Conservation (phyloP, 2,113 vertebrate species). For the Rhabdomys dilectus region DNA sequence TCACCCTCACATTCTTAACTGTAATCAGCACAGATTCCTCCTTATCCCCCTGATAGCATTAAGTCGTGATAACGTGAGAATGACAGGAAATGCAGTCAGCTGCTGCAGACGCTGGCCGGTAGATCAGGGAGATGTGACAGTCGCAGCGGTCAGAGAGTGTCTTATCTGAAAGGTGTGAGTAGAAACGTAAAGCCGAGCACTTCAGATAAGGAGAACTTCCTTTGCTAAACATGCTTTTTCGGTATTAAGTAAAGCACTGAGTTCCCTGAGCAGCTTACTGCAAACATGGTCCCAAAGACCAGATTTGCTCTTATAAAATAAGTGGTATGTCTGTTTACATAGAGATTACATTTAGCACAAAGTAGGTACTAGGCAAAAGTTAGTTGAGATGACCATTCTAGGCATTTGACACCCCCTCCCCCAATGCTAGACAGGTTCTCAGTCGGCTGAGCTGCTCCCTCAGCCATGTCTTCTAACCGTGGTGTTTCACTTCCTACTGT, state of each 20-base stretch:
- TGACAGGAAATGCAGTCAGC: conserved; percentile 69
- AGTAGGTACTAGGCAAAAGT: not conserved
- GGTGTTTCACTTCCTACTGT: not conserved
- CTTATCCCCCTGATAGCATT: conserved; percentile 66
- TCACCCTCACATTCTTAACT: conserved; percentile 63
- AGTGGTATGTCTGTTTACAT: conserved; percentile 13
- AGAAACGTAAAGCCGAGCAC: conserved; percentile 57
- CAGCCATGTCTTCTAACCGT: not conserved
- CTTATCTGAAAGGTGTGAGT: conserved; percentile 63
- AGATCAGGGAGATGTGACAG: conserved; percentile 67
- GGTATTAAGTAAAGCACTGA: conserved; percentile 47
- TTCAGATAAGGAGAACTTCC: conserved; percentile 69
- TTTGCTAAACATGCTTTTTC: conserved; percentile 62
- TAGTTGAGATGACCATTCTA: conserved; percentile 9
- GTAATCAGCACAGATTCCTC: conserved; percentile 69
- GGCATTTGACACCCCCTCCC: not conserved
- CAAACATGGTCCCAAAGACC: not conserved
- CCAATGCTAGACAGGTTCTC: not conserved
- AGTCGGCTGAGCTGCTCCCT: not conserved
- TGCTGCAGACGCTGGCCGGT: conserved; percentile 50
- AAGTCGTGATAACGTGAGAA: conserved; percentile 68
- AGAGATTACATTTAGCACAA: not conserved
- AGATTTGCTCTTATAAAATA: conserved; percentile 45
- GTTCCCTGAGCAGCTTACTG: conserved; percentile 51
- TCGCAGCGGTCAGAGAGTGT: conserved; percentile 36